Evolutionary conservation across 2,888 invertebrate genomes (phyloP).

Genomic region (Andrena minutula): DNA sequence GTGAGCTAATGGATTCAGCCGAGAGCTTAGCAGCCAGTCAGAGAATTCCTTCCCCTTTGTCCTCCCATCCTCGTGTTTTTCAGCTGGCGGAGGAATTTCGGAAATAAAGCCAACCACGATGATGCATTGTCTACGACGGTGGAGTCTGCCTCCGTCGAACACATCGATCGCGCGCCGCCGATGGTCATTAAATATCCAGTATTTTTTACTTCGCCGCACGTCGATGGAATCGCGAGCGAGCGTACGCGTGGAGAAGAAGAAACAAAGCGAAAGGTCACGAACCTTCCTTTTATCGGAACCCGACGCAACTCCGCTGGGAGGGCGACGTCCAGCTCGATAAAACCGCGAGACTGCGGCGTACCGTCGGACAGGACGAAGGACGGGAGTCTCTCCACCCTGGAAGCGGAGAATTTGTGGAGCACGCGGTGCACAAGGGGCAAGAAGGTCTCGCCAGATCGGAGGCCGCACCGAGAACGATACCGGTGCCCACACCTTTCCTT

Average conservation of each 20-base stretch:
- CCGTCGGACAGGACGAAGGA: constrained; percentile 40
- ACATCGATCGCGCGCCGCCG: not conserved
- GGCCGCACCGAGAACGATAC: too few species aligned
- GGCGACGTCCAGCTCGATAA: constrained; percentile 47
- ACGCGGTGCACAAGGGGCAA: constrained; percentile 16
- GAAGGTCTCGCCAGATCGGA: not conserved
- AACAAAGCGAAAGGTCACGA: not conserved
- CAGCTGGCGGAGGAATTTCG: constrained; percentile 67
- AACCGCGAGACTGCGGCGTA: constrained; percentile 55
- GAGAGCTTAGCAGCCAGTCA: constrained; percentile 68
- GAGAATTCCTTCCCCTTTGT: constrained; percentile 67
- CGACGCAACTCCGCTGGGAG: constrained; percentile 26
- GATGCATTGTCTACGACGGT: constrained; percentile 66
- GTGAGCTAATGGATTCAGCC: constrained; percentile 81
- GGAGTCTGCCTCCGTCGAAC: not conserved
- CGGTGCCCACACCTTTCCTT: constrained; percentile 17
- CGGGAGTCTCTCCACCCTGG: constrained; percentile 1
- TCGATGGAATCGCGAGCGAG: not conserved
- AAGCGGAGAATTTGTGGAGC: constrained; percentile 27
- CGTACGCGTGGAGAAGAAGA: not conserved
- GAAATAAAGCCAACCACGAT: constrained; percentile 72
- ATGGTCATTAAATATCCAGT: constrained; percentile 3
- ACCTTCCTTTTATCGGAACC: constrained; percentile 39
- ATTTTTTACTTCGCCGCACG: not conserved
- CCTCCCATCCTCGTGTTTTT: constrained; percentile 32